Evolutionary conservation across 2,888 invertebrate species (phyloP).

Genomic region (Cetonia aurata): DNA sequence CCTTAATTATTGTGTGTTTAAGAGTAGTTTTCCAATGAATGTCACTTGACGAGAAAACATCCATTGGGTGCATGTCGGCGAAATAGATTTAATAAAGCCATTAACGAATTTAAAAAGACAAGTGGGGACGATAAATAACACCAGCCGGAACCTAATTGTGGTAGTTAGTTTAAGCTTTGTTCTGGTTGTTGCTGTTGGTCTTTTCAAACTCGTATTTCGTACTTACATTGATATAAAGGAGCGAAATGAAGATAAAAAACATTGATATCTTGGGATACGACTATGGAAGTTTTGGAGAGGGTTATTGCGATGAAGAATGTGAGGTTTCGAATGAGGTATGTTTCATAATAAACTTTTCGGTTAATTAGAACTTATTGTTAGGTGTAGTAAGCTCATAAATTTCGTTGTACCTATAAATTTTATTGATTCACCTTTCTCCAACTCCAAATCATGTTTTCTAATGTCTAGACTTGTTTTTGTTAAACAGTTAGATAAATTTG

Average conservation of each 20-base stretch:
- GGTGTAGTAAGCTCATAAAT: too few relatives aligned
- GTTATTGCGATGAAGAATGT: constrained; percentile 26
- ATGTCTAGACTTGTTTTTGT: too few relatives aligned
- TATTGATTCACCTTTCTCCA: too few relatives aligned
- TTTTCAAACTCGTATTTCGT: not conserved
- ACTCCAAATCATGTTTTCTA: too few relatives aligned
- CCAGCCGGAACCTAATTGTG: not conserved
- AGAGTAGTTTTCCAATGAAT: not conserved
- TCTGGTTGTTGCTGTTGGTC: not conserved
- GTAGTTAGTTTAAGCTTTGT: not conserved
- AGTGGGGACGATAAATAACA: constrained; percentile 31
- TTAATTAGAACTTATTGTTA: too few relatives aligned
- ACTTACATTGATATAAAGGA: not conserved
- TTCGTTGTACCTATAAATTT: too few relatives aligned
- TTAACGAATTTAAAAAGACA: constrained; percentile 23
- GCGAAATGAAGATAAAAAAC: constrained; percentile 18
- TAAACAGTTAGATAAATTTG: too few relatives aligned
- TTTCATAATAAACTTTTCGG: too few relatives aligned
- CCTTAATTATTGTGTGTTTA: not conserved
- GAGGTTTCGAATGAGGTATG: constrained; percentile 40
- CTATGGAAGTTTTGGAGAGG: constrained; percentile 6
- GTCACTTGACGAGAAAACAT: not conserved
- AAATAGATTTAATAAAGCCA: constrained; percentile 8
- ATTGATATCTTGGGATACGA: constrained; percentile 26
- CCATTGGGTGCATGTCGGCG: not conserved